Percentiles rank a stretch among this genome's conserved stretches.
phyloP scores from a whole-genome alignment of 2,797 vertebrate species.

The Cyprinodon diabolis region DNA sequence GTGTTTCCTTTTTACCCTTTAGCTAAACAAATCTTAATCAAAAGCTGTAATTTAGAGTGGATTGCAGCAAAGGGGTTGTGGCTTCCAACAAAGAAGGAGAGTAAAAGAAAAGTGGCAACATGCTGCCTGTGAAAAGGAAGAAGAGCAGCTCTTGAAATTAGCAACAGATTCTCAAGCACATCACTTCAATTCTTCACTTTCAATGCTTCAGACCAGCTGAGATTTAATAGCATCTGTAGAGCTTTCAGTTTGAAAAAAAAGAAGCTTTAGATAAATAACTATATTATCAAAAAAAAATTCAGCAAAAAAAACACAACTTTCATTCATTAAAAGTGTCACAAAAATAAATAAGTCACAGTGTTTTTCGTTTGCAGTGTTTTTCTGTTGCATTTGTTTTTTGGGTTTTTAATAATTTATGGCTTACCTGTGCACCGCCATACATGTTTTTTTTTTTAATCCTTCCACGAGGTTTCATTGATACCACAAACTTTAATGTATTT shows the following conservation, averaged over 20 bases:
- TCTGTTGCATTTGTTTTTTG: too few species aligned
- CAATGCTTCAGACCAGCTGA: not conserved
- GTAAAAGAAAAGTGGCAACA: not conserved
- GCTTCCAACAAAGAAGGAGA: slow-evolving; percentile 1
- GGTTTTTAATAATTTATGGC: too few species aligned
- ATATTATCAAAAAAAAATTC: not conserved
- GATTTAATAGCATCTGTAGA: not conserved
- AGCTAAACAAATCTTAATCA: not conserved
- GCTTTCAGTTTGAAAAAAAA: not conserved
- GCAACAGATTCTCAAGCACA: not conserved
- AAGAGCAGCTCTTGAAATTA: not conserved
- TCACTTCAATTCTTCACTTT: not conserved
- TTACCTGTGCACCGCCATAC: too few species aligned
- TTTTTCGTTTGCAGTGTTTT: too few species aligned
- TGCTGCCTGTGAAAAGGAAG: not conserved
- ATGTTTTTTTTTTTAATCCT: not conserved
- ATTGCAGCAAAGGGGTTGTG: not conserved
- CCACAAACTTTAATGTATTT: slow-evolving; percentile 1
- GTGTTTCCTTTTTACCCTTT: not conserved
- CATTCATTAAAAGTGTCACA: not conserved
- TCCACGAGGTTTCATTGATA: not conserved
- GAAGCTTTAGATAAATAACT: not conserved
- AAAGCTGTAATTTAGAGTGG: not conserved
- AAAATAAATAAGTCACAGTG: not conserved
- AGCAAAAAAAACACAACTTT: not conserved